Base-by-base conservation (phyloP, 2,797 vertebrate species). In the Cossypha niveicapilla region DNA sequence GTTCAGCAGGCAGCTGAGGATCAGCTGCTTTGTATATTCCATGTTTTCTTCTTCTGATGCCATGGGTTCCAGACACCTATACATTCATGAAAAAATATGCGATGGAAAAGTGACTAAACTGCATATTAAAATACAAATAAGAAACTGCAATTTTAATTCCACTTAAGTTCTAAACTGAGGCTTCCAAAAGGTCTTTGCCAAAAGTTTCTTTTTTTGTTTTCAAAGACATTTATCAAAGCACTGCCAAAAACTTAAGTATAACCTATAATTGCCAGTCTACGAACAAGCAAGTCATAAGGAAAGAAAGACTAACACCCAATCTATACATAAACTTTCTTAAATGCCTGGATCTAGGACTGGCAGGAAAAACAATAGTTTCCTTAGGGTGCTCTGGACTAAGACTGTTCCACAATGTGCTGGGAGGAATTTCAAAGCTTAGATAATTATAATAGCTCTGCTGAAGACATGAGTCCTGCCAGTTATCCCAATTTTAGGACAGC, bases 11-110 rank as follows among this genome's bases (percentile, higher is more conserved):
- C 98, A 99, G 96, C 98, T 98, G 78, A 99, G 99, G 94, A 99
- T 98, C 76, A 99, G 97, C 94, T 99, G 99, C 60, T 99, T 99
- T 89, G 97, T 99, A 96, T 99, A 99, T 96, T 99, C 99, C 94
- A 98, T 96, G 95, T 98, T 98, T 67, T 96, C 96, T 75, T 98
- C 97, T 30, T 98, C 98, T 0, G 50, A 91, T 7, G 96, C 60
- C 13, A 39, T 45, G 6, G 97, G 95, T 86, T 99, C 98, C 93
- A 99, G 96, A 91, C 98, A 98, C 87, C 99, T 99, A 93, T 6
- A 41, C 23, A 86, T 77, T 76, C 51, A 89, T 60, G 37, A 67
- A 53, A 37, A 74, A 71, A 53, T 65, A 88, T 8, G 18, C 76
- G 28, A 65, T 1, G 8, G 24, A 93, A 79, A 78, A 82, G 19